A percentile compares a stretch with the other conserved stretches of the same genome.
Evolutionary conservation across 2,113 vertebrate genomes (phyloP).

Genomic region (Paraplagusia blochii): DNA sequence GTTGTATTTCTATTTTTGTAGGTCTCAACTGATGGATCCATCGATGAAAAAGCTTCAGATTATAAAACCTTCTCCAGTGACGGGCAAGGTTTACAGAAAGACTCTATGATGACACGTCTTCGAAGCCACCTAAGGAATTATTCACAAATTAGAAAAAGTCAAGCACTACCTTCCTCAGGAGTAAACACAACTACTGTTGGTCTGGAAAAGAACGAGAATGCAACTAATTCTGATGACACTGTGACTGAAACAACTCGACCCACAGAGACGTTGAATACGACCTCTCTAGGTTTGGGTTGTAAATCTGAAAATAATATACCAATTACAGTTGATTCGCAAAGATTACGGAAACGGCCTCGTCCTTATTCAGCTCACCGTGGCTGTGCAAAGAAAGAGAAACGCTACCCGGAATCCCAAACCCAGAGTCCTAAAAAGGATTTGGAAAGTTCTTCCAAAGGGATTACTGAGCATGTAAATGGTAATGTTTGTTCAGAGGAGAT

Average conservation of each 20-base stretch:
- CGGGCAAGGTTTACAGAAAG: slow-evolving; percentile 17
- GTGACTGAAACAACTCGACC: too few relatives aligned
- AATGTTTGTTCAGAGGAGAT: not conserved
- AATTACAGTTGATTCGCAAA: too few relatives aligned
- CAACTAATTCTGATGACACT: too few relatives aligned
- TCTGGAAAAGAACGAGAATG: slow-evolving; percentile 3
- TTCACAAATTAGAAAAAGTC: slow-evolving; percentile 5
- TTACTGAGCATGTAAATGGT: not conserved
- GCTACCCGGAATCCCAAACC: too few relatives aligned
- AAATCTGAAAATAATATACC: too few relatives aligned
- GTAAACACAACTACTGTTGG: not conserved
- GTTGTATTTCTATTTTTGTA: slow-evolving; percentile 18
- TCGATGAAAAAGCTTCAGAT: slow-evolving; percentile 4
- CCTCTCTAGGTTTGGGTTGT: too few relatives aligned
- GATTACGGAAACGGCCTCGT: too few relatives aligned
- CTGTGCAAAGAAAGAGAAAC: too few relatives aligned
- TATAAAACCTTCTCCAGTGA: slow-evolving; percentile 10
- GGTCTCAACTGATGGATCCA: slow-evolving; percentile 4
- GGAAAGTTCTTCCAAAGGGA: not conserved
- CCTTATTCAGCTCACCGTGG: too few relatives aligned
- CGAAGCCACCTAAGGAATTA: slow-evolving; percentile 36
- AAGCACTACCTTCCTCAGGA: not conserved
- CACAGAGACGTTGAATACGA: too few relatives aligned
- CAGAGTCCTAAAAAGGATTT: too few relatives aligned
- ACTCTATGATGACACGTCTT: slow-evolving; percentile 23